Evolutionary conservation across 2,888 invertebrate genomes (phyloP).

Genomic region (Horisme vitalbata): DNA sequence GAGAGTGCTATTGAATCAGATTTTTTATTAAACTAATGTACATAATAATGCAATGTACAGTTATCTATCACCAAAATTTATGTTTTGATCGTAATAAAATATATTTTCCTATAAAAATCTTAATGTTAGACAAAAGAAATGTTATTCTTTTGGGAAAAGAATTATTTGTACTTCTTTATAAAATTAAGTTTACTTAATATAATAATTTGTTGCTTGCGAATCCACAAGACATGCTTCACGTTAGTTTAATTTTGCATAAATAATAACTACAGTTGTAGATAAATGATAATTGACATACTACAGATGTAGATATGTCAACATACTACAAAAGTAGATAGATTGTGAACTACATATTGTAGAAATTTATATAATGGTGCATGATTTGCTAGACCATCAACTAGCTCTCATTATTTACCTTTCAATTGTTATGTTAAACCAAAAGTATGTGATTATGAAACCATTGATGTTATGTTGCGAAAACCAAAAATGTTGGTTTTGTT

Average conservation of each 20-base stretch:
- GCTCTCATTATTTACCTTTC: conserved; percentile 35
- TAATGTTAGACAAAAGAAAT: conserved; percentile 52
- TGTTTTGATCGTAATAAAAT: conserved; percentile 53
- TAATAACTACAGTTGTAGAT: conserved; percentile 4
- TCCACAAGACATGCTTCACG: conserved; percentile 2
- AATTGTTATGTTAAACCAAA: conserved; percentile 32
- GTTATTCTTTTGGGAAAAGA: conserved; percentile 82
- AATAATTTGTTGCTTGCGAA: conserved; percentile 14
- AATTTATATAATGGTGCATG: conserved; percentile 22
- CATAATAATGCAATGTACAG: conserved; percentile 29
- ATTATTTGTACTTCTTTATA: conserved; percentile 67
- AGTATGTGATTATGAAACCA: conserved; percentile 77
- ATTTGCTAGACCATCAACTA: conserved; percentile 17
- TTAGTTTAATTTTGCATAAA: conserved; percentile 4
- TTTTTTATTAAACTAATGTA: conserved; percentile 31
- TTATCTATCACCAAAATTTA: conserved; percentile 51
- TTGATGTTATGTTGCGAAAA: conserved; percentile 66
- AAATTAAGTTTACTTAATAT: conserved; percentile 55
- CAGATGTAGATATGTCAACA: conserved; percentile 7
- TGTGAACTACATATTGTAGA: too few relatives aligned
- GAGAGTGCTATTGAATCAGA: conserved; percentile 54
- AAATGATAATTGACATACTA: conserved; percentile 4
- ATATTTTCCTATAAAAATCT: conserved; percentile 44
- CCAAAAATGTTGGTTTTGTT: conserved; percentile 68
- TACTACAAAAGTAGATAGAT: conserved; percentile 9